phyloP scores from a whole-genome alignment of 1,140 invertebrate genomes.

The Dryas iulia region DNA sequence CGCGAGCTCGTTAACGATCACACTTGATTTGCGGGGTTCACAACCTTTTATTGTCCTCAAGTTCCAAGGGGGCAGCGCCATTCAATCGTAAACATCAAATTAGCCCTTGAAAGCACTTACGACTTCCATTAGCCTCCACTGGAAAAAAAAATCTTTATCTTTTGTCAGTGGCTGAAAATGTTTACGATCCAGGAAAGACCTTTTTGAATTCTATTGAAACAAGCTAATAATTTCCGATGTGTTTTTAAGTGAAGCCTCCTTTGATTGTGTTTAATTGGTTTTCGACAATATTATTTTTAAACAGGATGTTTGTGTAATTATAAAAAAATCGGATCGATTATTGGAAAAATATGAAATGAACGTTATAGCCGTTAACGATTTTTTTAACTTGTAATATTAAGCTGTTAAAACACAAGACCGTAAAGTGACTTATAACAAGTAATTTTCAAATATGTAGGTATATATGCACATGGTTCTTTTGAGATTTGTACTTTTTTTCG shows the following conservation, averaged over 20 bases:
- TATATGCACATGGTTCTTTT: too few relatives aligned
- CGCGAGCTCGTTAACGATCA: constrained; percentile 40
- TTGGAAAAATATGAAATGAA: too few relatives aligned
- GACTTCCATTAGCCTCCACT: constrained; percentile 38
- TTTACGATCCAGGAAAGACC: constrained; percentile 23
- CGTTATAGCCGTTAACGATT: too few relatives aligned
- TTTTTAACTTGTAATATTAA: too few relatives aligned
- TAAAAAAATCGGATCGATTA: neutral
- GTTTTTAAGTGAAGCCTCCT: constrained; percentile 15
- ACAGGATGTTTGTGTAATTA: neutral
- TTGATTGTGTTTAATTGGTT: constrained; percentile 13
- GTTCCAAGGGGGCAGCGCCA: constrained; percentile 25
- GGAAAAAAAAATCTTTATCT: constrained; percentile 33
- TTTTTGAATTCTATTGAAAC: constrained; percentile 29
- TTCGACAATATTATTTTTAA: neutral
- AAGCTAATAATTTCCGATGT: constrained; percentile 30
- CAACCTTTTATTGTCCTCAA: constrained; percentile 32
- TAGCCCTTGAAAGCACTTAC: constrained; percentile 38
- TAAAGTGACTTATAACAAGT: too few relatives aligned
- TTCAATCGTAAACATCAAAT: constrained; percentile 43
- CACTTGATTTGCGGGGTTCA: constrained; percentile 36
- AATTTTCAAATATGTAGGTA: too few relatives aligned
- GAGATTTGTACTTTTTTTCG: too few relatives aligned
- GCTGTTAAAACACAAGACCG: too few relatives aligned
- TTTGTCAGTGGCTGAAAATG: constrained; percentile 31